Percentiles rank a stretch among this genome's conserved stretches.
These are phyloP conservation scores for Oreochromis niloticus DNA, from an alignment of 2,113 vertebrate genomes.

Conservation along the genomic window DNA sequence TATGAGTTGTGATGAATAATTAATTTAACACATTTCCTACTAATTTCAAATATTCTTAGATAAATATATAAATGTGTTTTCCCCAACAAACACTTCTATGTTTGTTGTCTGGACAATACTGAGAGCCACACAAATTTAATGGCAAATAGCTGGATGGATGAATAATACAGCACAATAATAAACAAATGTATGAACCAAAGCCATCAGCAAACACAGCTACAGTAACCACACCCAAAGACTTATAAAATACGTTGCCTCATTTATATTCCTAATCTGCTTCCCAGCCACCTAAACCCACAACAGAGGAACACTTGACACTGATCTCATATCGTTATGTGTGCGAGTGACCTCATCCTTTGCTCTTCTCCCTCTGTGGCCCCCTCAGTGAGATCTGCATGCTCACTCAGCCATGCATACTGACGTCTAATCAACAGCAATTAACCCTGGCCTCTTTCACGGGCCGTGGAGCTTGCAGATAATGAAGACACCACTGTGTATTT, in stretches of 20 bases:
- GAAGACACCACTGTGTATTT: slow-evolving; percentile 17
- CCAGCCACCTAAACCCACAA: slow-evolving; percentile 2
- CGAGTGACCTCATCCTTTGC: slow-evolving; percentile 10
- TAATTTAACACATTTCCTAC: background rate
- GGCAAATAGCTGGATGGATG: background rate
- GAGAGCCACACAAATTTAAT: background rate
- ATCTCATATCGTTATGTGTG: slow-evolving; percentile 31
- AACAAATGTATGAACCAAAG: background rate
- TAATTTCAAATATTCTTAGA: rapidly evolving
- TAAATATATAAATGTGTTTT: background rate
- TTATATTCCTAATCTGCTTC: slow-evolving; percentile 20
- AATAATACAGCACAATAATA: background rate
- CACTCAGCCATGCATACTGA: slow-evolving; percentile 39
- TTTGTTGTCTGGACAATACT: background rate
- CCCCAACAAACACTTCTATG: rapidly evolving
- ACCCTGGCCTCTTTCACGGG: slow-evolving; percentile 36
- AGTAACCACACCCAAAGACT: background rate
- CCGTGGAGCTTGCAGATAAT: slow-evolving; percentile 32
- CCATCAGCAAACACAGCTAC: background rate
- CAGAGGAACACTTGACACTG: slow-evolving; percentile 46
- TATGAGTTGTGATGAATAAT: background rate
- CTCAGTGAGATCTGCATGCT: slow-evolving; percentile 15
- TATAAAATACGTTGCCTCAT: background rate
- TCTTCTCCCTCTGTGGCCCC: background rate
- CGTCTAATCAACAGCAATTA: slow-evolving; percentile 65